Evolutionary conservation across 2,888 invertebrate genomes (phyloP).

Genomic region (Enoplolaimus lenunculus): DNA sequence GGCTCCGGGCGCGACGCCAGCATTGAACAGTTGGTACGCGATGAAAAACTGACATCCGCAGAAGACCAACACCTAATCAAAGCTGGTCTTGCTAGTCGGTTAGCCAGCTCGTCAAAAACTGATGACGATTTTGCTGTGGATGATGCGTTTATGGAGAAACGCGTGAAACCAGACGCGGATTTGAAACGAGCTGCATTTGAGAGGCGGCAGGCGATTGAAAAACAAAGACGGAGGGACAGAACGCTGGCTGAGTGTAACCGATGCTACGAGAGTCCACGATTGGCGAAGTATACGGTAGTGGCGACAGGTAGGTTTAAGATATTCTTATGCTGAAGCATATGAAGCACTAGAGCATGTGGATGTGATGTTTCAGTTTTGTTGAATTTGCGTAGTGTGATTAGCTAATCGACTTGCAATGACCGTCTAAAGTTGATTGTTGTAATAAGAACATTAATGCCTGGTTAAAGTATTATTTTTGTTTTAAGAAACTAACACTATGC

Average conservation of each 20-base stretch:
- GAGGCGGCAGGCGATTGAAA: slow-evolving; percentile 38
- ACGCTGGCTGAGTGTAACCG: slow-evolving; percentile 62
- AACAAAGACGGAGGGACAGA: slow-evolving; percentile 56
- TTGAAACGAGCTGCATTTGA: slow-evolving; percentile 31
- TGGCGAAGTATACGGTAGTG: slow-evolving; percentile 70
- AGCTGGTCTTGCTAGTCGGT: neutral
- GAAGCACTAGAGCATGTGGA: neutral
- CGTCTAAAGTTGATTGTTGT: no score
- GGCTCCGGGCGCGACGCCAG: slow-evolving; percentile 26
- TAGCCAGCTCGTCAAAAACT: slow-evolving; percentile 30
- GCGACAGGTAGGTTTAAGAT: slow-evolving; percentile 42
- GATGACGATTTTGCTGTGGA: slow-evolving; percentile 55
- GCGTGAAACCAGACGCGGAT: slow-evolving; percentile 44
- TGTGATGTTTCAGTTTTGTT: no score
- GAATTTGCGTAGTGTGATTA: no score
- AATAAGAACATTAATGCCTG: no score
- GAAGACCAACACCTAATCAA: slow-evolving; percentile 52
- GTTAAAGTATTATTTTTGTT: no score
- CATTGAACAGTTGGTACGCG: slow-evolving; percentile 42
- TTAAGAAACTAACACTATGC: no score
- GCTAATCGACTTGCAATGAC: no score
- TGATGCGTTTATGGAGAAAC: slow-evolving; percentile 66
- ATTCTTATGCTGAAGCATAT: neutral
- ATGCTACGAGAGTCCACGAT: slow-evolving; percentile 64
- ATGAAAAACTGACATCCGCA: slow-evolving; percentile 62